A percentile compares a stretch with the other conserved stretches of the same genome.
Conservation (phyloP, 2,797 vertebrate genomes). For the Artibeus lituratus region DNA sequence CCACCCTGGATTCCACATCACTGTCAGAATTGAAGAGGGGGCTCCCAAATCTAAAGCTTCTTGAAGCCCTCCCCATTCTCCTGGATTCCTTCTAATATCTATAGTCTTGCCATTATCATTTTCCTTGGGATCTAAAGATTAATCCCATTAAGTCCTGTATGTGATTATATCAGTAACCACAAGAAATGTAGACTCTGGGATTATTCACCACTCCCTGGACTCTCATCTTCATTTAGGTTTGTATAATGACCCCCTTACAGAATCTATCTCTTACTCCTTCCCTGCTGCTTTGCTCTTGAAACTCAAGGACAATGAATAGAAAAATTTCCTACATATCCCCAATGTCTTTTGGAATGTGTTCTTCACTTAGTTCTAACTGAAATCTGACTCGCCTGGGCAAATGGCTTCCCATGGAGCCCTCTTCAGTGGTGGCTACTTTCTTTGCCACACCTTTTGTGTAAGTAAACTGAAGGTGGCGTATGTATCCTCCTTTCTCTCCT, state of each 20-base stretch:
- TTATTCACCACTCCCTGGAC: not conserved
- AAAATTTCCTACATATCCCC: not conserved
- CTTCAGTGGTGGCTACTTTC: not conserved
- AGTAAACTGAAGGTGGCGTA: not conserved
- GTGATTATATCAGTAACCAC: not conserved
- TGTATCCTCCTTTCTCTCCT: not conserved
- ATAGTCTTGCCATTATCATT: not conserved
- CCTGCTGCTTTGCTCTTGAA: not conserved
- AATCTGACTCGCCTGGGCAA: not conserved
- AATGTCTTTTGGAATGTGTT: not conserved
- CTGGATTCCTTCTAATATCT: not conserved
- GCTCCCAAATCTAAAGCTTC: not conserved
- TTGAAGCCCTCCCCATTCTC: not conserved
- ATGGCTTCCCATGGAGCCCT: not conserved
- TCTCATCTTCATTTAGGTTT: not conserved
- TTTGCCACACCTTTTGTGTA: not conserved
- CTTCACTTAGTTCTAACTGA: not conserved
- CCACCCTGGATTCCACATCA: not conserved
- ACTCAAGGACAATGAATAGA: not conserved
- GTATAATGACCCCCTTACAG: not conserved
- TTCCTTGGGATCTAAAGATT: not conserved
- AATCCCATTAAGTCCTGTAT: not conserved
- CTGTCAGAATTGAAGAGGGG: not conserved
- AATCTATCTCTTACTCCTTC: not conserved
- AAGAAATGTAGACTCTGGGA: not conserved